Evolutionary conservation across 2,888 invertebrate genomes (phyloP), one percentile per base, ranked within the genome.

Genomic region (Dastarcus helophoroides): DNA sequence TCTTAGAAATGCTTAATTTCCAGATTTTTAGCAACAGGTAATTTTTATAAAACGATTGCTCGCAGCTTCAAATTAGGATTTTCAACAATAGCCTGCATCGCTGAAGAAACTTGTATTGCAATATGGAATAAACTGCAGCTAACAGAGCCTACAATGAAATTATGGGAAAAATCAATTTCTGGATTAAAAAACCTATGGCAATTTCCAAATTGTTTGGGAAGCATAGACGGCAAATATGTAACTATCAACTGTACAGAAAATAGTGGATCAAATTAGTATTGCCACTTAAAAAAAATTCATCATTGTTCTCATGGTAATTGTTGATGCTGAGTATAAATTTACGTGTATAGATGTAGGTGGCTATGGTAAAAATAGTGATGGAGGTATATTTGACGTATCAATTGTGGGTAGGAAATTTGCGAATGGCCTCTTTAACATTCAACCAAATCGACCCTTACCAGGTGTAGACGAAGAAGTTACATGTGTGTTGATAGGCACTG

Each of bases 291-390:
- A 34, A 30, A 33, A 26, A 15, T 36, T 24, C 10, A 28, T 28
- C 2, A 32, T 32, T 13, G 38, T 41, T 5, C 29, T 40, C 3
- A 15, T 38, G 27, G 38, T 38, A 2, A 6, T 38, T n/a, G 40
- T 41, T 26, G 39, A 40, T 23, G 29, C 40, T 1, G 24, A 36
- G 38, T 47, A 44, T 27, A 41, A 38, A 29, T 48, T 45, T 33
- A 36, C 38, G 31, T 14, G 31, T 14, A 33, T 47, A 6, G 45
- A 48, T 31, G 33, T 47, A 9, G 44, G 39, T 4, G 38, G 31
- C 5, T 44, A 44, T 33, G 44, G 48, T 2, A 39, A 35, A 26
- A 40, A 37, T 21, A 46, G 42, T 26, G 46, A 46, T 33, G 36
- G 44, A 4, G 42, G 42, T 3, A 40, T 47, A 22, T 44, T 43